Base-by-base conservation (phyloP, 2,888 invertebrate genomes). In the Tricholauxania praeusta region DNA sequence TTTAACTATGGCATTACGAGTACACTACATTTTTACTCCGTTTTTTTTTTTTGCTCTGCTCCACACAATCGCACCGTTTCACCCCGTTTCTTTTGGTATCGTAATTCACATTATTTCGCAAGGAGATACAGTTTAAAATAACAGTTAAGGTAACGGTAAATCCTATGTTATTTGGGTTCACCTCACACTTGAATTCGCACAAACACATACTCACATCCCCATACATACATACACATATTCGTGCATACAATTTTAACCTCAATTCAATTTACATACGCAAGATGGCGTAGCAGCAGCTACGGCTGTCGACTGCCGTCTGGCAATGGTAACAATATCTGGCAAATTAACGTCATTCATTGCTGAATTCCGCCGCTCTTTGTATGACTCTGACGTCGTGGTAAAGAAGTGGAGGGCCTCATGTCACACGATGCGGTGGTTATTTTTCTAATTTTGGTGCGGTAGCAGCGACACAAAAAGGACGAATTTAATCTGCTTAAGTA, bases 281-380 rank as follows among this genome's bases (percentile, higher is more conserved):
- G 53, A 72, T 28, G 28, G 28, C 28, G 28, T 28, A 28, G 28
- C 28, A 4, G 28, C 28, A 22, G 3, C 68, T 49, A 51, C 64
- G 52, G 51, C 51, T 32, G 32, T 32, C 12, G n/a, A 51, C 48
- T 57, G 47, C 39, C 32, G 57, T 15, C 71, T 59, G 57, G 64
- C 71, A 71, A 71, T 17, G 69, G 57, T 49, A 72, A 75, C 66
- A 71, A 73, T 75, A 76, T 76, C 75, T 74, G 72, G 73, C 60
- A 78, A 78, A 77, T 77, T 76, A 78, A 76, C 77, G 74, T 76
- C 74, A 75, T 77, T 76, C 75, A 75, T 74, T 75, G 32, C 32
- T 39, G 14, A 47, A 39, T 39, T 12, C 8, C 53, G 17, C 32
- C 19, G 22, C 69, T 49, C 4, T 49, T 63, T 48, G 62, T 48